These are phyloP conservation scores for Simalia tracyae DNA, from an alignment of 2,797 vertebrate genomes.

Conservation along the genomic window DNA sequence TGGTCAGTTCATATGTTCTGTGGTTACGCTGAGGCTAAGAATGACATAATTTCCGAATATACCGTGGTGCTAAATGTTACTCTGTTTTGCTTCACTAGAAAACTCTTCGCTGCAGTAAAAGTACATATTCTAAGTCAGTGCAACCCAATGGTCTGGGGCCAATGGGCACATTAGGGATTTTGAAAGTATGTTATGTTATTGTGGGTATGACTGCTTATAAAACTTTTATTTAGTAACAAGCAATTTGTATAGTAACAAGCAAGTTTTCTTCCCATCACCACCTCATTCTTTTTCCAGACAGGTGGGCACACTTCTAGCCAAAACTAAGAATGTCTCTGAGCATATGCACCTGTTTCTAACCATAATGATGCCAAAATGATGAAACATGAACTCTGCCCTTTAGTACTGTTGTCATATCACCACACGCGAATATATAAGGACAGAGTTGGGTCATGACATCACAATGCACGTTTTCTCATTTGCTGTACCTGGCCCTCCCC, in stretches of 20 bases:
- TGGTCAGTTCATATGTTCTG: background rate
- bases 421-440: background rate
- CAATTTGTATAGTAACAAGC: background rate
- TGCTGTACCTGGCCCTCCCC: background rate
- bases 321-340: background rate
- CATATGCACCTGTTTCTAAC: background rate
- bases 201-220: background rate
- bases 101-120: background rate
- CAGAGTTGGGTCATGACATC: background rate
- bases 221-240: background rate
- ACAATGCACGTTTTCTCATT: background rate
- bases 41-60: background rate
- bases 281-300: background rate
- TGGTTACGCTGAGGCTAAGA: background rate
- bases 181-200: background rate
- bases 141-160: background rate
- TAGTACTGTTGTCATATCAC: background rate
- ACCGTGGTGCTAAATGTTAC: background rate
- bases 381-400: background rate
- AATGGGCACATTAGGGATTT: background rate
- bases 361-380: background rate
- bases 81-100: background rate
- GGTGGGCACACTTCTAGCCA: background rate
- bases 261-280: background rate
- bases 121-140: background rate